phyloP scores from a whole-genome alignment of 2,888 invertebrate genomes.

The Listrodromus nycthemerus region DNA sequence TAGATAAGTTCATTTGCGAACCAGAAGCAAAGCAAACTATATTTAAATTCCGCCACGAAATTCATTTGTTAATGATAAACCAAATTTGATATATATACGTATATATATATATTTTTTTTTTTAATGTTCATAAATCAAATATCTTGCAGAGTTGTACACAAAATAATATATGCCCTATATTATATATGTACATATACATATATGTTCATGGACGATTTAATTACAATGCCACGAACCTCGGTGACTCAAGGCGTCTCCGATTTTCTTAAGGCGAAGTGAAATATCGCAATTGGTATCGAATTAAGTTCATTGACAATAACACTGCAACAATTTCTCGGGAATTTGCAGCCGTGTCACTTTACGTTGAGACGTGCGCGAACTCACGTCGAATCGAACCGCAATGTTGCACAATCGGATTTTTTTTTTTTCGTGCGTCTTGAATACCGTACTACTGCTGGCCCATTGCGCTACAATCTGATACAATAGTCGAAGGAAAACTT shows the following conservation, averaged over 20 bases:
- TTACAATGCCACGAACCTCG: constrained; percentile 18
- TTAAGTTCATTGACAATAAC: too few relatives aligned
- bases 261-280: constrained; percentile 23
- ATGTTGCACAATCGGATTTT: constrained; percentile 2
- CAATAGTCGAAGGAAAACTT: constrained; percentile 65
- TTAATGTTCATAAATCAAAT: too few relatives aligned
- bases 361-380: not conserved
- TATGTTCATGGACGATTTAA: constrained; percentile 22
- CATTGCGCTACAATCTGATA: not conserved
- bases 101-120: too few relatives aligned
- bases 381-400: constrained; percentile 22
- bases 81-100: too few relatives aligned
- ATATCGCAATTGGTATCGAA: too few relatives aligned
- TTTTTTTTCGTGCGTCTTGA: constrained; percentile 11
- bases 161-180: too few relatives aligned
- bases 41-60: too few relatives aligned
- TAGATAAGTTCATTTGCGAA: too few relatives aligned
- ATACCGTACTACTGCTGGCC: constrained; percentile 1
- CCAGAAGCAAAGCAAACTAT: too few relatives aligned
- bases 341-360: not conserved
- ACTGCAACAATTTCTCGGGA: too few relatives aligned
- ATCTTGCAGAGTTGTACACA: not conserved
- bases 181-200: too few relatives aligned
- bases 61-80: too few relatives aligned
- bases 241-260: constrained; percentile 5